Evolutionary conservation across 2,113 vertebrate genomes (phyloP).

Genomic region (Bungarus multicinctus): DNA sequence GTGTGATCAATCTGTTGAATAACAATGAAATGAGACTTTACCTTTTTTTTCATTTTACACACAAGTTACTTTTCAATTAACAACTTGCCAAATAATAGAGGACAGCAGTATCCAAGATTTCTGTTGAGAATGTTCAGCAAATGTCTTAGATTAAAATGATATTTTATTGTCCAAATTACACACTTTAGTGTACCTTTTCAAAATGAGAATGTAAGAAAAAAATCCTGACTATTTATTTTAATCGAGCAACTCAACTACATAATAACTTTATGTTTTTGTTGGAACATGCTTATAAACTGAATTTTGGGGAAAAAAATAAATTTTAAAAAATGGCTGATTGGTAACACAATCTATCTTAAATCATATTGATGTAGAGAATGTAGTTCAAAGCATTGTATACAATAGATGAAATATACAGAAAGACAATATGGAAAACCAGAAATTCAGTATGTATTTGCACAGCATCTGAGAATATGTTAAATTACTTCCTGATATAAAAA

Average conservation of each 20-base stretch:
- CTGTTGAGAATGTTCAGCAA: neutral
- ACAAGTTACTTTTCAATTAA: conserved; percentile 52
- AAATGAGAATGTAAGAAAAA: neutral
- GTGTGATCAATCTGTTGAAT: conserved; percentile 56
- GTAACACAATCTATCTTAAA: neutral
- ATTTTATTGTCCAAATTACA: conserved; percentile 13
- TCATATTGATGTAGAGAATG: neutral
- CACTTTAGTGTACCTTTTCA: neutral
- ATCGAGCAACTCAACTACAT: neutral
- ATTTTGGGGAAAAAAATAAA: neutral
- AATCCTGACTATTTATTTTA: neutral
- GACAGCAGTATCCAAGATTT: conserved; percentile 40
- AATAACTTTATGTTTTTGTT: neutral
- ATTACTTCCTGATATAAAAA: neutral
- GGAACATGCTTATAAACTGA: neutral
- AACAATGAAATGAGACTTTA: conserved; percentile 55
- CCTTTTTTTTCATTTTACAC: conserved; percentile 35
- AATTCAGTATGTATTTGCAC: neutral
- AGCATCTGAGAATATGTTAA: neutral
- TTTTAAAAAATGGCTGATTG: neutral
- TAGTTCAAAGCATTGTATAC: neutral
- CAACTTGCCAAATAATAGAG: conserved; percentile 50
- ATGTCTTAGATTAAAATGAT: conserved; percentile 29
- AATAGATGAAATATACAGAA: neutral
- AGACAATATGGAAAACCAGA: neutral